Conservation (phyloP, 2,797 vertebrate genomes). For the Sphenopsis melanotis region DNA sequence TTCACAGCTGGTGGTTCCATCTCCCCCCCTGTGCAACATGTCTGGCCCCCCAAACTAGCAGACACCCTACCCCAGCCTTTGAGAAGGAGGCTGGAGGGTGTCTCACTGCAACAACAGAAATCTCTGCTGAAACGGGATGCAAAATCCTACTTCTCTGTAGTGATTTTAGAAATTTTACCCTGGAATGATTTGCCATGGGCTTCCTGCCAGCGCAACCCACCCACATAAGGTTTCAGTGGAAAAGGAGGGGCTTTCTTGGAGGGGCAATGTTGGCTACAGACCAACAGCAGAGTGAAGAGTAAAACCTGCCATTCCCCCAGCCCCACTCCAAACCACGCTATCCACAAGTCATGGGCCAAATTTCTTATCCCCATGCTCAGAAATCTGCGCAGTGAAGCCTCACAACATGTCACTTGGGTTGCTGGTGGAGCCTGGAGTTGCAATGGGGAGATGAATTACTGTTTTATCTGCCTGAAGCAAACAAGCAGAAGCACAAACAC, state of each 20-base stretch:
- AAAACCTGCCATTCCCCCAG: not conserved
- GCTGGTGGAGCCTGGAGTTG: not conserved
- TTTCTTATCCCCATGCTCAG: not conserved
- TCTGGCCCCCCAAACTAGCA: not conserved
- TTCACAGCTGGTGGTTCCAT: not conserved
- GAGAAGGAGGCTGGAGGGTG: not conserved
- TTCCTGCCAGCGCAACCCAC: not conserved
- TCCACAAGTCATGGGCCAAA: not conserved
- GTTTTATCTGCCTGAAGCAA: not conserved
- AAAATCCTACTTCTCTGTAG: not conserved
- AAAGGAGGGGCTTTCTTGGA: not conserved
- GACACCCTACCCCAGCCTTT: not conserved
- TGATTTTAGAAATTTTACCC: not conserved
- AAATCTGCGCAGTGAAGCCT: not conserved
- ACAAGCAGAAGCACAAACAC: accelerated
- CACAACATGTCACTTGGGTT: not conserved
- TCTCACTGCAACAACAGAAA: not conserved
- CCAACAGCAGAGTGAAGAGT: not conserved
- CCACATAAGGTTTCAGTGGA: not conserved
- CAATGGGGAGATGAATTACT: not conserved
- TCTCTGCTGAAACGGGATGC: not conserved
- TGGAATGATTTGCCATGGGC: not conserved
- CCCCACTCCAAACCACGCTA: accelerated
- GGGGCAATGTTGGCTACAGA: not conserved
- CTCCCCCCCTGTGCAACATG: not conserved